Evolutionary conservation across 2,797 vertebrate species (phyloP).

Genomic region (Cyprinodon diabolis): DNA sequence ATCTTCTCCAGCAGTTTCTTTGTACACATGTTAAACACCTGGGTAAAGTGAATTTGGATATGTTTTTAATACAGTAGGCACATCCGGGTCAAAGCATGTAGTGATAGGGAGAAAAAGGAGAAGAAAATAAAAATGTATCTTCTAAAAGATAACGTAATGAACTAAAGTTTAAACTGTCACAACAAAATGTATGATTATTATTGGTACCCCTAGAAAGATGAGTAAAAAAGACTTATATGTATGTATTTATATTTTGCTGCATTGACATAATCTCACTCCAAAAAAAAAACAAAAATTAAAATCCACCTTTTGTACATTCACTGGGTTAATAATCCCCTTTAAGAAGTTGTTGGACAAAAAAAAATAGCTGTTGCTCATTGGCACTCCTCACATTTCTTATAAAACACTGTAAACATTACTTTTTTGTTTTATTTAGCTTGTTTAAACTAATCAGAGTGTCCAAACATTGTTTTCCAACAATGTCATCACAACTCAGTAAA

Average conservation of each 20-base stretch:
- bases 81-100: constrained; percentile 73
- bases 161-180: constrained; percentile 11
- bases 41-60: constrained; percentile 74
- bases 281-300: background rate
- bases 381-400: background rate
- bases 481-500: background rate
- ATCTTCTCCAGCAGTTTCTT: constrained; percentile 51
- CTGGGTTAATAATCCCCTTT: background rate
- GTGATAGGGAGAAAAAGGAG: constrained; percentile 43
- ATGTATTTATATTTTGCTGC: background rate
- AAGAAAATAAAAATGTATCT: constrained; percentile 35
- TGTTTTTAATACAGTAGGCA: constrained; percentile 79
- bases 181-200: constrained; percentile 8
- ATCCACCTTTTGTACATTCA: background rate
- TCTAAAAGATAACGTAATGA: constrained; percentile 10
- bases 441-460: background rate
- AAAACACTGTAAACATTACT: background rate
- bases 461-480: background rate
- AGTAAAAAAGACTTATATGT: background rate
- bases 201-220: background rate
- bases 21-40: constrained; percentile 55
- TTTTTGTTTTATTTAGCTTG: background rate
- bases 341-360: background rate
- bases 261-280: background rate
- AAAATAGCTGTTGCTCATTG: background rate